Evolutionary conservation across 1,140 invertebrate species (phyloP).

Genomic region (Papilio helenus): DNA sequence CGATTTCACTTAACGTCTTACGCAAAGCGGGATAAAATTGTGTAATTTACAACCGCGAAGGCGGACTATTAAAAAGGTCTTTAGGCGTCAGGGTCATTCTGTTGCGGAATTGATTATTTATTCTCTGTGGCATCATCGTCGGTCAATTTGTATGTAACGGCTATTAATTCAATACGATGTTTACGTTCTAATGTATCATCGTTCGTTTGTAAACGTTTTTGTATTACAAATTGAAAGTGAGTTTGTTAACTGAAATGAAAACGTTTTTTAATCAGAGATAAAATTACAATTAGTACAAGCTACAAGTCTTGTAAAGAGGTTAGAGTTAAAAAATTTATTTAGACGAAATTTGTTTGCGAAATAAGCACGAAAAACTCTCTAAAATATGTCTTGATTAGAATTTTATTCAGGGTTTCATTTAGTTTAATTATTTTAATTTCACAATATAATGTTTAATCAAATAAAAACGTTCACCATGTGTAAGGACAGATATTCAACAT

Average conservation of each 20-base stretch:
- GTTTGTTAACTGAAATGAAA: neutral
- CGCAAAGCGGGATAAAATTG: slow-evolving; percentile 30
- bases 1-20: slow-evolving; percentile 24
- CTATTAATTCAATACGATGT: neutral
- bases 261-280: too few species aligned
- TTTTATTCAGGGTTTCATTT: neutral
- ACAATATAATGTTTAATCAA: neutral
- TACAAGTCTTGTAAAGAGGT: too few species aligned
- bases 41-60: slow-evolving; percentile 23
- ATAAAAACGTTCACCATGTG: neutral
- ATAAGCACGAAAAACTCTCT: neutral
- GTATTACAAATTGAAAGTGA: neutral
- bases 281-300: too few species aligned
- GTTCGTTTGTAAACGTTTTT: neutral
- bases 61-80: slow-evolving; percentile 32
- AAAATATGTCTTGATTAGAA: neutral
- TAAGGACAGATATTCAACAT: slow-evolving; percentile 14
- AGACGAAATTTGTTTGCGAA: too few species aligned
- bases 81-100: slow-evolving; percentile 31
- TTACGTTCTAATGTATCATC: slow-evolving; percentile 21
- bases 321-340: too few species aligned
- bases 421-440: neutral
- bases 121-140: slow-evolving; percentile 31
- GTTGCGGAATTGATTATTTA: slow-evolving; percentile 26
- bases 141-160: slow-evolving; percentile 8